Evolutionary conservation across 2,113 vertebrate genomes (phyloP).

Genomic region (Chloroceryle aenea): DNA sequence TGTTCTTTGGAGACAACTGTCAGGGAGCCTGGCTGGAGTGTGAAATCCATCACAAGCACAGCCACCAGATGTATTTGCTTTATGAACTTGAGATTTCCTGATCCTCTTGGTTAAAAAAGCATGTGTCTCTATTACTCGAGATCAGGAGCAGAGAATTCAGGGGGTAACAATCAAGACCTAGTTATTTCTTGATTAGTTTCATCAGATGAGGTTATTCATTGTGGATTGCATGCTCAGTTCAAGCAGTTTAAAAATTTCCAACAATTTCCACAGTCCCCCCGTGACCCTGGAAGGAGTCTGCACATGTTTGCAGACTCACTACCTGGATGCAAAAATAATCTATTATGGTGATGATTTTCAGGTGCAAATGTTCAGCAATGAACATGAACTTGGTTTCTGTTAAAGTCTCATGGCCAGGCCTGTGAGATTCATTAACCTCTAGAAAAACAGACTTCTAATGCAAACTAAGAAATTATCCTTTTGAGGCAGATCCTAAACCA

Average conservation of each 20-base stretch:
- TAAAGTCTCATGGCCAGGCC: neutral
- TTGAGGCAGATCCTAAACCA: neutral
- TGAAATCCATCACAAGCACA: constrained; percentile 32
- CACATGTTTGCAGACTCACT: neutral
- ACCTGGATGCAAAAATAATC: neutral
- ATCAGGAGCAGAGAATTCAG: neutral
- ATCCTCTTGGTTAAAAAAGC: neutral
- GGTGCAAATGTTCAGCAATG: neutral
- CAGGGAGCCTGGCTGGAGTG: neutral
- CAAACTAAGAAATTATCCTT: neutral
- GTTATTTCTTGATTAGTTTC: neutral
- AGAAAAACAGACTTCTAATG: neutral
- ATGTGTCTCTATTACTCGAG: neutral
- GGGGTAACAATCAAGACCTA: fast-evolving
- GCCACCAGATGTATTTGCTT: neutral
- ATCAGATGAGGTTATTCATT: neutral
- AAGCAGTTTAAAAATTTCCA: neutral
- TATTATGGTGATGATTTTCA: neutral
- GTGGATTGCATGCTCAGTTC: neutral
- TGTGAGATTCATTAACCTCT: neutral
- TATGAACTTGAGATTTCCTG: neutral
- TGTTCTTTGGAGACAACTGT: constrained; percentile 29
- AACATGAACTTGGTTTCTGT: neutral
- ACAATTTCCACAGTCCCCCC: no score
- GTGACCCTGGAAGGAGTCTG: no score